These are phyloP conservation scores for Pelobates cultripes DNA, from an alignment of 2,797 vertebrate genomes.

Conservation along the genomic window DNA sequence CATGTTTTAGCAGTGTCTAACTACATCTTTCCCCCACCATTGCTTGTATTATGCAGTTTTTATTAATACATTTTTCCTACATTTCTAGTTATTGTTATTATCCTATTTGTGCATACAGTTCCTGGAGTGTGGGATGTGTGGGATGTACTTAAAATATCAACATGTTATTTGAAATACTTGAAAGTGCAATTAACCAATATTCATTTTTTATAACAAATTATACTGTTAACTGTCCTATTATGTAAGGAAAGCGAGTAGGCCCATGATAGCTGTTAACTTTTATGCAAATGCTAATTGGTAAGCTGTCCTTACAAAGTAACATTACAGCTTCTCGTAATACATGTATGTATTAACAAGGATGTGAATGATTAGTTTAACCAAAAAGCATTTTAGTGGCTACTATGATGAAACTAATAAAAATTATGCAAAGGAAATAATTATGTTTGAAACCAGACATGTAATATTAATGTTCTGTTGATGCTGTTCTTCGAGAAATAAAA, in stretches of 20 bases:
- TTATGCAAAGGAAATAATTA: not conserved
- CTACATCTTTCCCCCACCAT: too few species aligned
- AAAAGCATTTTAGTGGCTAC: not conserved
- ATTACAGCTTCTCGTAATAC: not conserved
- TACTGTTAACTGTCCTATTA: constrained; percentile 22
- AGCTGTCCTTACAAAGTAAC: not conserved
- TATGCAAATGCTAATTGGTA: constrained; percentile 23
- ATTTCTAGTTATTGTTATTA: not conserved
- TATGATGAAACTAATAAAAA: not conserved
- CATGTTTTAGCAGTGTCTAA: too few species aligned
- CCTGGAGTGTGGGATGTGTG: constrained; percentile 1
- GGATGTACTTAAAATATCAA: constrained; percentile 4
- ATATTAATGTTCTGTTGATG: not conserved
- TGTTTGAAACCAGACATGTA: not conserved
- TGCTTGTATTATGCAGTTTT: too few species aligned
- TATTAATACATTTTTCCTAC: too few species aligned
- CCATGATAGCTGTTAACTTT: constrained; percentile 33
- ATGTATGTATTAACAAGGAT: not conserved
- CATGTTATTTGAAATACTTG: not conserved
- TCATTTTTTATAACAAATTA: constrained; percentile 21
- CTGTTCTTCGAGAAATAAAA: not conserved
- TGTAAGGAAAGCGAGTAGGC: constrained; percentile 9
- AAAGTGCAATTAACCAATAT: constrained; percentile 11
- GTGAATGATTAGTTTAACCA: not conserved
- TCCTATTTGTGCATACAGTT: constrained; percentile 3